Evolutionary conservation across 2,113 vertebrate genomes (phyloP).

Genomic region (Meriones unguiculatus): DNA sequence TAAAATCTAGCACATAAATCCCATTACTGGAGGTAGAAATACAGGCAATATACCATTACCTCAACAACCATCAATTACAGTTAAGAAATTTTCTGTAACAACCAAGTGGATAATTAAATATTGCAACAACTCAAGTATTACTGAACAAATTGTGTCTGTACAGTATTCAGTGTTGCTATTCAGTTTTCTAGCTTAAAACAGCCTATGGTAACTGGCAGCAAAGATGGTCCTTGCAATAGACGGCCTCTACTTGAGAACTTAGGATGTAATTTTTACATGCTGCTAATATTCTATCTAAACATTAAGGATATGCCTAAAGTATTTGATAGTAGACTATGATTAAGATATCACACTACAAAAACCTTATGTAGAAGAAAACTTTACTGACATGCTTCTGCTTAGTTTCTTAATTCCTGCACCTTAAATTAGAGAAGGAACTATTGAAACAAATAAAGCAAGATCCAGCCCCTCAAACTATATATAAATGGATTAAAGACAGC

Average conservation of each 20-base stretch:
- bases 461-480: constrained; percentile 98
- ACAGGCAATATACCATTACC: constrained; percentile 94
- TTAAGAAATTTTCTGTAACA: constrained; percentile 93
- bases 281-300: constrained; percentile 93
- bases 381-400: constrained; percentile 89
- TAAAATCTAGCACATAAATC: constrained; percentile 93
- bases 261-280: constrained; percentile 92
- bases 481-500: constrained; percentile 99
- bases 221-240: constrained; percentile 89
- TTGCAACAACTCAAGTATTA: constrained; percentile 97
- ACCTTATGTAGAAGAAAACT: constrained; percentile 88
- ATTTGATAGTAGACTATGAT: constrained; percentile 92
- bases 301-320: constrained; percentile 92
- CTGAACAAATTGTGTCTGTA: constrained; percentile 98
- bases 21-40: constrained; percentile 99
- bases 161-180: constrained; percentile 95
- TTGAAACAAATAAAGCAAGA: constrained; percentile 97
- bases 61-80: constrained; percentile 94
- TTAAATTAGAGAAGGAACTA: constrained; percentile 99
- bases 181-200: constrained; percentile 90
- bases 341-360: constrained; percentile 93
- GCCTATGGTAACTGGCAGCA: constrained; percentile 90
- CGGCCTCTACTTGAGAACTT: constrained; percentile 89
- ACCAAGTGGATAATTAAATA: constrained; percentile 94
- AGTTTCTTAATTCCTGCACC: constrained; percentile 97